A percentile compares a stretch with the other conserved stretches of the same genome.
Conservation (phyloP, 2,888 invertebrate species). For the Chrysolina oricalcia region DNA sequence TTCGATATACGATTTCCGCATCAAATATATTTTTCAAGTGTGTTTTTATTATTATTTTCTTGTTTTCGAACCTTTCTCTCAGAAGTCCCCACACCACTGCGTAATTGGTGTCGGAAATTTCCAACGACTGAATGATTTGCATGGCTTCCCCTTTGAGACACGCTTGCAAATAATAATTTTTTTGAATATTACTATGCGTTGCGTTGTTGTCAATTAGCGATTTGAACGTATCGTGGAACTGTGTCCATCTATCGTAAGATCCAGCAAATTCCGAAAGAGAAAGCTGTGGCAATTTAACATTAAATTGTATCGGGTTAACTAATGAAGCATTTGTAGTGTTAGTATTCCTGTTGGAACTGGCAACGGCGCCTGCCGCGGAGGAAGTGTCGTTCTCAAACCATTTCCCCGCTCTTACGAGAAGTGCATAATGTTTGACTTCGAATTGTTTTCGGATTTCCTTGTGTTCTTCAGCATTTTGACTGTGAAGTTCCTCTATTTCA, state of each 20-base stretch:
- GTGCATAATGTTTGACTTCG: conserved; percentile 29
- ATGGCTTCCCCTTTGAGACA: conserved; percentile 35
- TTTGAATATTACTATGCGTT: conserved; percentile 22
- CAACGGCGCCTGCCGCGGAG: background rate
- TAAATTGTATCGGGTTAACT: background rate
- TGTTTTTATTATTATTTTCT: background rate
- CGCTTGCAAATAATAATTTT: conserved; percentile 38
- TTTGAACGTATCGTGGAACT: conserved; percentile 24
- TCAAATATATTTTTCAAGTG: conserved; percentile 41
- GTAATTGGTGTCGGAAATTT: conserved; percentile 30
- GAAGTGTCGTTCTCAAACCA: too few species aligned
- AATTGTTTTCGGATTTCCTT: background rate
- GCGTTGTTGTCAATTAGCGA: conserved; percentile 25
- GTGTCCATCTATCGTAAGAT: conserved; percentile 31
- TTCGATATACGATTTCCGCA: background rate
- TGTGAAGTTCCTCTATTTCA: conserved; percentile 14
- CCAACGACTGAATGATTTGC: conserved; percentile 25
- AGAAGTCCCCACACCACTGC: too few species aligned
- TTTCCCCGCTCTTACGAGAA: too few species aligned
- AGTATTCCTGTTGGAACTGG: too few species aligned
- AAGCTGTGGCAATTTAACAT: conserved; percentile 31
- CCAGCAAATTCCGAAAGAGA: conserved; percentile 28
- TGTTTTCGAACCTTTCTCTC: too few species aligned
- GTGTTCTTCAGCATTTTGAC: background rate
- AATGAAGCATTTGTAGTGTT: background rate